Conservation (phyloP, 2,888 invertebrate species). For the Sarcophaga subvicina region DNA sequence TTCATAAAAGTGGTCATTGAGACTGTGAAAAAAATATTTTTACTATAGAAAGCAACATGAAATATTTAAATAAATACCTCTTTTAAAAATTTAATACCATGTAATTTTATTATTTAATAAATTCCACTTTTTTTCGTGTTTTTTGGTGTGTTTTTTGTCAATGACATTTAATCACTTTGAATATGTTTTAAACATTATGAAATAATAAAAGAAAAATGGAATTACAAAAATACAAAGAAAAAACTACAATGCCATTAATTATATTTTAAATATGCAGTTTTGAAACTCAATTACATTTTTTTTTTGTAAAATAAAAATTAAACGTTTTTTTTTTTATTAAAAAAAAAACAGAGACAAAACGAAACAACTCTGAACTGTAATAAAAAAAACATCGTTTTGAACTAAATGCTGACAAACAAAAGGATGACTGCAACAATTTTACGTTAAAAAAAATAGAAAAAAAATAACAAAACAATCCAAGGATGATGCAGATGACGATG, state of each 20-base stretch:
- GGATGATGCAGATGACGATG: slow-evolving; percentile 56
- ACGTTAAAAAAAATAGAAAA: background rate
- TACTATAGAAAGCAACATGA: too few species aligned
- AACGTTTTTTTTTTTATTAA: too few species aligned
- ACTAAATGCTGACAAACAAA: slow-evolving; percentile 56
- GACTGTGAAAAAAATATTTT: too few species aligned
- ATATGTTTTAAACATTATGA: too few species aligned
- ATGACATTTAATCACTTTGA: too few species aligned
- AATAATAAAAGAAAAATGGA: background rate
- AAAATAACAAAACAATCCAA: slow-evolving; percentile 54
- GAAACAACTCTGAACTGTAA: too few species aligned
- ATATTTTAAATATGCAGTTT: background rate
- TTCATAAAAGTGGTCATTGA: too few species aligned
- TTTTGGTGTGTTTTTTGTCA: too few species aligned
- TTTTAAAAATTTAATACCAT: too few species aligned
- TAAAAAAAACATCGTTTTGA: background rate
- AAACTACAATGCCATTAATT: background rate
- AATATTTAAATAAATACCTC: too few species aligned
- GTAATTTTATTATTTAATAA: background rate
- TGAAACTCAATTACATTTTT: background rate
- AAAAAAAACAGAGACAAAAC: too few species aligned
- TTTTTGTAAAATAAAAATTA: background rate
- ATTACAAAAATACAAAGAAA: background rate
- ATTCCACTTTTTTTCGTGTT: background rate
- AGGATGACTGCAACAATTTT: slow-evolving; percentile 53